phyloP scores from a whole-genome alignment of 1,140 invertebrate genomes.

The Bombus sylvicola region DNA sequence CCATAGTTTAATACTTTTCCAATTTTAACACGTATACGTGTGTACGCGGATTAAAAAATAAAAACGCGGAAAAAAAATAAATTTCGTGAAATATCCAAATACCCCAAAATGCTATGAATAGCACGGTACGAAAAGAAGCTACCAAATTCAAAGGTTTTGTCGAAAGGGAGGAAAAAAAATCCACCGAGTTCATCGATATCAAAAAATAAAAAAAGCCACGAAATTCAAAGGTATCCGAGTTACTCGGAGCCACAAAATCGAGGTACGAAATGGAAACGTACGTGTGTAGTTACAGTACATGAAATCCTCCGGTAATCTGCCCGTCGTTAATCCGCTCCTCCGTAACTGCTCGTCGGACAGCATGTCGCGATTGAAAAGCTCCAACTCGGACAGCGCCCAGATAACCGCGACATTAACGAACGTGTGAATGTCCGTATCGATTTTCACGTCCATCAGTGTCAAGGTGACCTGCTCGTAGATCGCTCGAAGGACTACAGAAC shows the following conservation, averaged over 20 bases:
- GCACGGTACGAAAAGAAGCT: too few relatives aligned
- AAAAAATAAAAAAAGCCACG: neutral
- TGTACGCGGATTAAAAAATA: too few relatives aligned
- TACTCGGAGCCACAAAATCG: neutral
- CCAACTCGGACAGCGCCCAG: constrained; percentile 42
- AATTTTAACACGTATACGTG: too few relatives aligned
- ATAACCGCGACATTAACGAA: constrained; percentile 50
- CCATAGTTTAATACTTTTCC: too few relatives aligned
- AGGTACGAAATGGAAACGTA: neutral
- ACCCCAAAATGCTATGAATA: too few relatives aligned
- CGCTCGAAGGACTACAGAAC: constrained; percentile 35
- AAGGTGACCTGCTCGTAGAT: constrained; percentile 47
- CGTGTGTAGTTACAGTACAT: neutral
- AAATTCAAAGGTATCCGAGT: neutral
- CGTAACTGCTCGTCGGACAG: neutral
- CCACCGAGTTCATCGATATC: too few relatives aligned
- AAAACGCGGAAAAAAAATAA: too few relatives aligned
- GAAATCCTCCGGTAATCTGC: constrained; percentile 7
- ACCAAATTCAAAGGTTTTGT: too few relatives aligned
- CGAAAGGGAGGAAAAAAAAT: too few relatives aligned
- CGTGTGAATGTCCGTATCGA: constrained; percentile 21
- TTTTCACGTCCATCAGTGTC: constrained; percentile 19
- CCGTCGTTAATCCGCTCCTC: neutral
- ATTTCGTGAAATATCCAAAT: too few relatives aligned
- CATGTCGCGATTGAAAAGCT: constrained; percentile 13